These are phyloP conservation scores for Intellagama lesueurii DNA, from an alignment of 2,797 vertebrate genomes.

Conservation along the genomic window DNA sequence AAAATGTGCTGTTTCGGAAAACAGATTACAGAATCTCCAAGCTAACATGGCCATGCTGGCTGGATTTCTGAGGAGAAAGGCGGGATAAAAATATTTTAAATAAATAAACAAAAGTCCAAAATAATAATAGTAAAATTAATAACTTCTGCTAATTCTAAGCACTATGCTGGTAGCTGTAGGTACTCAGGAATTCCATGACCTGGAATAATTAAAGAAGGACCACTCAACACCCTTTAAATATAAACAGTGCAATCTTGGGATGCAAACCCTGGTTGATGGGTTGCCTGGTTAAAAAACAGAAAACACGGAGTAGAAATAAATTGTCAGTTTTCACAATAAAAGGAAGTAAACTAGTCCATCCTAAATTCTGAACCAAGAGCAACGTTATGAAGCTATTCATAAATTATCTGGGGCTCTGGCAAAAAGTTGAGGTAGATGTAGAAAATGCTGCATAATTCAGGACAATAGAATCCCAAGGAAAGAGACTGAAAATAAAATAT, in stretches of 20 bases:
- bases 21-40: no score
- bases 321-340: background rate
- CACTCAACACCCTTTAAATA: background rate
- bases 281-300: slow-evolving; percentile 7
- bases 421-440: background rate
- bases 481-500: background rate
- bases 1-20: no score
- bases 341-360: background rate
- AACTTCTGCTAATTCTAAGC: no score
- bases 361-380: background rate
- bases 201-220: background rate
- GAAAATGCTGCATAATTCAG: background rate
- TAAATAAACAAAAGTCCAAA: no score
- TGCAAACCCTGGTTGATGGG: background rate
- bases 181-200: background rate
- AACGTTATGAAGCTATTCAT: background rate
- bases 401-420: background rate
- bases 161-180: background rate
- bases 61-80: no score
- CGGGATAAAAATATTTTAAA: no score
- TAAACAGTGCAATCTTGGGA: background rate
- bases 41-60: no score
- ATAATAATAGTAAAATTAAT: no score
- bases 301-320: slow-evolving; percentile 13
- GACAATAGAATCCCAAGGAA: background rate